Base-by-base conservation (phyloP, 2,888 invertebrate genomes). In the Yponomeuta plumbellus region DNA sequence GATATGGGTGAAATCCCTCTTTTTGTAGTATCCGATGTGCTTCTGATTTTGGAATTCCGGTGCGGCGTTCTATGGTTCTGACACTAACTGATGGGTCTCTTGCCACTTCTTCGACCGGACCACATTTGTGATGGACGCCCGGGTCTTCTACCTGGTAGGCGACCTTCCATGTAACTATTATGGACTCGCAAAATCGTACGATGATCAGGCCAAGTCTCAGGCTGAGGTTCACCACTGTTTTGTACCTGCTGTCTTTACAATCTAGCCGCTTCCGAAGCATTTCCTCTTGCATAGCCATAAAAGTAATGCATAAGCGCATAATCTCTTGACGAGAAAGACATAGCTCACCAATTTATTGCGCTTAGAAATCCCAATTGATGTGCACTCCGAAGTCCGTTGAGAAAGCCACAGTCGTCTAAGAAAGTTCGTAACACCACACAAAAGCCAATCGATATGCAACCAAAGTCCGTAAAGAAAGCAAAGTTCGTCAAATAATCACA, bases 31-130 rank as follows among this genome's bases (percentile, higher is more conserved):
- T 68, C 17, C 66, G 62, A 62, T 68, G 67, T 65, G 63, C 66
- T n/a, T 62, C n/a, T 63, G 62, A 65, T 67, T 65, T 67, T 63
- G 65, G 67, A 17, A 68, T 68, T 65, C 65, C 65, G 22, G 44
- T 65, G n/a, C 61, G 22, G 44, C 57, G 68, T 61, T 64, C 66
- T 57, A 68, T 26, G 22, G 10, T 39, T 65, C 66, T 68, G 11
- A 65, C 64, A 64, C 68, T 68, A 65, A 65, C 39, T 44, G 64
- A 65, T 40, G 66, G 64, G 26, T 68, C 61, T 57, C 57, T 57
- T 57, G 57, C 44, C 61, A 68, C 67, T 68, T 68, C 66, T 62
- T 65, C 67, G 34, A 66, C 34, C 20, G 66, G 57, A 64, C 66
- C 11, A 23, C 61, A 64, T 59, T 67, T 64, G 40, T 59, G 40